phyloP scores from a whole-genome alignment of 2,113 vertebrate species.

The Lepus europaeus region DNA sequence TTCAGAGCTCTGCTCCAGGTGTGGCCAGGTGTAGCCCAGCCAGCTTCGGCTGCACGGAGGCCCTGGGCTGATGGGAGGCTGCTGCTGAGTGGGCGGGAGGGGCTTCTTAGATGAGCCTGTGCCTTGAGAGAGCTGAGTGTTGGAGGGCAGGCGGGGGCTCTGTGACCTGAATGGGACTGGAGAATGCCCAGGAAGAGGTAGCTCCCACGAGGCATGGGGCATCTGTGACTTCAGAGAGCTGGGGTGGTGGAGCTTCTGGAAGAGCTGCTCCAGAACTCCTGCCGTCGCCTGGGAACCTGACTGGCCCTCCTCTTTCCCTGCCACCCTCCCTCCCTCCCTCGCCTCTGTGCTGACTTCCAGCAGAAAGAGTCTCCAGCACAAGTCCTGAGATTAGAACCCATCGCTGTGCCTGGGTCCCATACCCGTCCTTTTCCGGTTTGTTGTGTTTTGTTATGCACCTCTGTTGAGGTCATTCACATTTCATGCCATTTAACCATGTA shows the following conservation, averaged over 20 bases:
- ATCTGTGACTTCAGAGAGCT: neutral
- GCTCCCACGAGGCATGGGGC: neutral
- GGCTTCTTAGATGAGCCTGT: neutral
- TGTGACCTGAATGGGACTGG: neutral
- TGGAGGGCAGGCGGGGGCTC: neutral
- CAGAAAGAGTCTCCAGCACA: neutral
- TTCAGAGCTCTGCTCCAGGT: conserved; percentile 42
- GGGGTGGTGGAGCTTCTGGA: neutral
- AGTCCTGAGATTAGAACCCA: neutral
- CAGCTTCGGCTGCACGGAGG: too few relatives aligned
- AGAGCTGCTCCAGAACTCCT: neutral
- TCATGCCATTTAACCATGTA: neutral
- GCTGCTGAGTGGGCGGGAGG: neutral
- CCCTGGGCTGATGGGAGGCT: neutral
- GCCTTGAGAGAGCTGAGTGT: neutral
- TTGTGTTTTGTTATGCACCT: neutral
- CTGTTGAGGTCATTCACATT: neutral
- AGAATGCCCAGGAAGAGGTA: neutral
- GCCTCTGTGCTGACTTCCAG: neutral
- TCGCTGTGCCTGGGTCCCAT: neutral
- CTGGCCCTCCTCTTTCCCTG: too few relatives aligned
- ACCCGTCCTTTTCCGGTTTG: neutral
- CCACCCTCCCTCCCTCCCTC: too few relatives aligned
- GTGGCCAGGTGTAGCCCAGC: neutral
- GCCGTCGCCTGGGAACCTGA: neutral